These are phyloP conservation scores for Hyperoplus lanceolatus DNA, from an alignment of 2,797 vertebrate genomes.

Conservation along the genomic window DNA sequence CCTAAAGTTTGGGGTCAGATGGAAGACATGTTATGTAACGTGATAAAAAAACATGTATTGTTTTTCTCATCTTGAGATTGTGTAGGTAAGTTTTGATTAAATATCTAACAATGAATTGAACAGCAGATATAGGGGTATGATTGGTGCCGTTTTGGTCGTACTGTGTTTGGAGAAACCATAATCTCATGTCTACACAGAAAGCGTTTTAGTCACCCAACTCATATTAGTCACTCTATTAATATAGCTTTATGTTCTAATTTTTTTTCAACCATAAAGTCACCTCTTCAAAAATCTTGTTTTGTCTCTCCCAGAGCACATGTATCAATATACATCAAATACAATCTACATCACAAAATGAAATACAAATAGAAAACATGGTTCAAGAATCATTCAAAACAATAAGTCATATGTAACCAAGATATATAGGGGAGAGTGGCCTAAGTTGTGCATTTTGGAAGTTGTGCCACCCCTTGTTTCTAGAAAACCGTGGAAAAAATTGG, in stretches of 20 bases:
- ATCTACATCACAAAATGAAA: not conserved
- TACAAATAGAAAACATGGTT: not conserved
- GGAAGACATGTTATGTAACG: not conserved
- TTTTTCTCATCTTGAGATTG: not conserved
- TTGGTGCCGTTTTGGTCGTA: not conserved
- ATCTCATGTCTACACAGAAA: not conserved
- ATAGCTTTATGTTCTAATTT: too few species aligned
- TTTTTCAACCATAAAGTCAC: not conserved
- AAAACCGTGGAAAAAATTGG: too few species aligned
- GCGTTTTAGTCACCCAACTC: not conserved
- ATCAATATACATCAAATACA: not conserved
- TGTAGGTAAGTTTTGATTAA: not conserved
- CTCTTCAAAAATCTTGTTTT: not conserved
- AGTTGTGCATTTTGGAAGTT: too few species aligned
- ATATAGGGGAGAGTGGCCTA: too few species aligned
- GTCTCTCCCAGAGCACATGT: not conserved
- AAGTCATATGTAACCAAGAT: not conserved
- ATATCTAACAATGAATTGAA: not conserved
- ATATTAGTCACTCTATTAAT: too few species aligned
- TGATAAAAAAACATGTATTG: not conserved
- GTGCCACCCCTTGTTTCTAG: too few species aligned
- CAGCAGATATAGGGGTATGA: not conserved
- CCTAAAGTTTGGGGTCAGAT: not conserved
- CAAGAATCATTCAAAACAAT: not conserved
- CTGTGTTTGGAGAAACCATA: not conserved